Conservation (phyloP, 2,797 vertebrate species). For the Pangasius krempfi region DNA sequence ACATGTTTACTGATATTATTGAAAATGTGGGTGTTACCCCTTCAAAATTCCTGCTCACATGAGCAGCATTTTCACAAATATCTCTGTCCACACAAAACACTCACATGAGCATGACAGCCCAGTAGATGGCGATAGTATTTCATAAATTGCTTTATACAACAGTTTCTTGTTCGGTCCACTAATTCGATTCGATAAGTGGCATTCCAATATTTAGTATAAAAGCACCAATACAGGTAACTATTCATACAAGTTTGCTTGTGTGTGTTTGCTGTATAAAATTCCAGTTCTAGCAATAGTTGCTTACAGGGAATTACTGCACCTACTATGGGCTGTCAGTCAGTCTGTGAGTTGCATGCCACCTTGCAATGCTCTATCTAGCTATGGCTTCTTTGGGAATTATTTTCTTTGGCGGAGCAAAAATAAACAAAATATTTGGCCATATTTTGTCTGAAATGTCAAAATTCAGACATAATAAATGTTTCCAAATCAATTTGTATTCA, state of each 20-base stretch:
- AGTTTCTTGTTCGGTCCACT: neutral
- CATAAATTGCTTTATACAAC: neutral
- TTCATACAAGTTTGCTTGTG: too few species aligned
- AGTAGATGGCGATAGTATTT: constrained; percentile 12
- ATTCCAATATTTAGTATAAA: neutral
- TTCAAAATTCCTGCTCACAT: neutral
- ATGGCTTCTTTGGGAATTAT: neutral
- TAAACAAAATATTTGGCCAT: neutral
- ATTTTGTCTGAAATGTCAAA: neutral
- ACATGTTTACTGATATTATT: neutral
- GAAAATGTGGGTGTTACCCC: neutral
- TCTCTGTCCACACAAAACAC: neutral
- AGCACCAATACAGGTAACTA: too few species aligned
- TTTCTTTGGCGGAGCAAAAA: neutral
- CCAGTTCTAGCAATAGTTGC: neutral
- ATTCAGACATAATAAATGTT: neutral
- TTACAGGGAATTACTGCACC: neutral
- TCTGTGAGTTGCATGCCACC: too few species aligned
- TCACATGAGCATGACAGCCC: neutral
- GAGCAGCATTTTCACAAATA: neutral
- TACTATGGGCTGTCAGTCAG: neutral
- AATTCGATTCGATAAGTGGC: neutral
- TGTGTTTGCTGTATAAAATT: neutral
- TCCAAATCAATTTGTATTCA: neutral
- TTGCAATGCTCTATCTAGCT: neutral